These are phyloP conservation scores for Trichechus manatus DNA, from an alignment of 2,113 vertebrate species.

Conservation along the genomic window DNA sequence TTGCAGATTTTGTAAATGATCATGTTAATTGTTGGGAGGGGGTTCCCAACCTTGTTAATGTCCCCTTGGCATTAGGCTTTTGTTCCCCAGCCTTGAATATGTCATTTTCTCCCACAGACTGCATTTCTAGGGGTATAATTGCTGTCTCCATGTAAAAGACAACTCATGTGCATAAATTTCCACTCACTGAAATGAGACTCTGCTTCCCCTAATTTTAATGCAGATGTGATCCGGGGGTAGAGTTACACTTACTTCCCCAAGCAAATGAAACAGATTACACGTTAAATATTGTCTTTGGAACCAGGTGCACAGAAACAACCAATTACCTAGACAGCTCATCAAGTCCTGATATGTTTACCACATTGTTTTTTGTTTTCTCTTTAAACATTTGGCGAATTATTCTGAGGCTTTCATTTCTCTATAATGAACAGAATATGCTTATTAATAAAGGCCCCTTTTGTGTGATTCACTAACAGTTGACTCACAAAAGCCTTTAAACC, in stretches of 20 bases:
- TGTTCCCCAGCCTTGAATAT: slow-evolving; percentile 71
- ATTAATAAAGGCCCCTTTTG: slow-evolving; percentile 82
- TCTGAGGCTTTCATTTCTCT: slow-evolving; percentile 77
- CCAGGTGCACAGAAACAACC: slow-evolving; percentile 84
- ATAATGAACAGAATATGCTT: slow-evolving; percentile 81
- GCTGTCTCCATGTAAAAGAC: slow-evolving; percentile 78
- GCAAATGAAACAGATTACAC: slow-evolving; percentile 63
- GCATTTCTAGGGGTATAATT: slow-evolving; percentile 78
- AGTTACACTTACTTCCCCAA: slow-evolving; percentile 74
- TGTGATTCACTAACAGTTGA: slow-evolving; percentile 79
- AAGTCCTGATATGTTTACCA: slow-evolving; percentile 81
- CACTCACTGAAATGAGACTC: slow-evolving; percentile 73
- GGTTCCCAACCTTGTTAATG: slow-evolving; percentile 70
- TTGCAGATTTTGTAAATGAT: slow-evolving; percentile 80
- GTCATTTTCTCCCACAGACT: slow-evolving; percentile 72
- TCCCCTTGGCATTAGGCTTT: slow-evolving; percentile 74
- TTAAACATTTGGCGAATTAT: slow-evolving; percentile 82
- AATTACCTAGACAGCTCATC: slow-evolving; percentile 85
- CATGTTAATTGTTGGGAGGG: slow-evolving; percentile 70
- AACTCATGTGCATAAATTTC: slow-evolving; percentile 77
- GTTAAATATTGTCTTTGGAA: slow-evolving; percentile 81
- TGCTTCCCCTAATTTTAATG: slow-evolving; percentile 75
- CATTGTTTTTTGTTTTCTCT: slow-evolving; percentile 82
- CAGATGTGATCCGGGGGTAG: slow-evolving; percentile 73
- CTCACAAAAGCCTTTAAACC: slow-evolving; percentile 76